Evolutionary conservation across 2,888 invertebrate genomes (phyloP).

Genomic region (Acanthacorydalis orientalis): DNA sequence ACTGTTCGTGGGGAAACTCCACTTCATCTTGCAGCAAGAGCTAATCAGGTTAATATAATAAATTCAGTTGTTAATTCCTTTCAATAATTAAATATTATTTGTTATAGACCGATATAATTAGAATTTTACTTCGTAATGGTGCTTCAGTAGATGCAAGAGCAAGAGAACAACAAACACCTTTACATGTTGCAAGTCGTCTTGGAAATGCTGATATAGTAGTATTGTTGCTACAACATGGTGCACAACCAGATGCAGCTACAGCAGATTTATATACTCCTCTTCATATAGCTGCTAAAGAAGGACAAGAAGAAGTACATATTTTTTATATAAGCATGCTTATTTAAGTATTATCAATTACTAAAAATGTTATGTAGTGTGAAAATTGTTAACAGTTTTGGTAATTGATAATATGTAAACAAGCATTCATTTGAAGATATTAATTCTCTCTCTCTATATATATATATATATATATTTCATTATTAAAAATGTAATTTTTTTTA

Average conservation of each 20-base stretch:
- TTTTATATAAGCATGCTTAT: no score
- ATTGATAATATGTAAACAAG: no score
- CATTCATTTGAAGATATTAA: no score
- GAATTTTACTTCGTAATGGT: conserved; percentile 85
- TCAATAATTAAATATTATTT: not conserved
- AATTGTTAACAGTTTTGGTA: no score
- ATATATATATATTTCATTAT: no score
- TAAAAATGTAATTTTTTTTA: conserved; percentile 14
- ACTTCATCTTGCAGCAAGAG: conserved; percentile 86
- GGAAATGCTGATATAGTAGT: conserved; percentile 95
- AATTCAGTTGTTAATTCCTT: not conserved
- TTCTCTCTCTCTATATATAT: no score
- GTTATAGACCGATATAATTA: conserved; percentile 69
- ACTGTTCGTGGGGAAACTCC: conserved; percentile 96
- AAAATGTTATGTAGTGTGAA: no score
- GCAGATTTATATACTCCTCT: conserved; percentile 92
- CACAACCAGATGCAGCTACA: conserved; percentile 73
- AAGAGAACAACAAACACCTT: conserved; percentile 85
- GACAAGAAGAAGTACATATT: conserved; percentile 56
- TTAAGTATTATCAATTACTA: no score
- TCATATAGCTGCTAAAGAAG: conserved; percentile 95
- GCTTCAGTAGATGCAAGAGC: conserved; percentile 55
- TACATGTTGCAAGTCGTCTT: conserved; percentile 89
- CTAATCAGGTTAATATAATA: conserved; percentile 53
- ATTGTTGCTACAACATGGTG: conserved; percentile 85